phyloP scores from a whole-genome alignment of 2,888 invertebrate species.

The Acrocera orbiculus region DNA sequence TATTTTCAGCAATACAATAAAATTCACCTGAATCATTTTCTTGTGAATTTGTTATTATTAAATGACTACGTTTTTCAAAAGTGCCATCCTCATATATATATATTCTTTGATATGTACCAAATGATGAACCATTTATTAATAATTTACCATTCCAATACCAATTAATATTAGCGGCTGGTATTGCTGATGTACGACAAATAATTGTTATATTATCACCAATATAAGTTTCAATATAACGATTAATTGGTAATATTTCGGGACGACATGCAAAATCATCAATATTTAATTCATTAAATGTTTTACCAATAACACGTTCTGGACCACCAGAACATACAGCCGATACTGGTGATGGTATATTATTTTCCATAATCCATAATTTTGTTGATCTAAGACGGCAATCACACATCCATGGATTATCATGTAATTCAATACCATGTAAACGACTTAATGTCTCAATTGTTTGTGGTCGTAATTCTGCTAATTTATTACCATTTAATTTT shows the following conservation, averaged over 20 bases:
- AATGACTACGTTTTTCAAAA: slow-evolving; percentile 54
- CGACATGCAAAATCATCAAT: slow-evolving; percentile 75
- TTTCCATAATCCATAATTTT: slow-evolving; percentile 62
- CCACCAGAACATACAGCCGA: slow-evolving; percentile 59
- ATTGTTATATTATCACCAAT: slow-evolving; percentile 76
- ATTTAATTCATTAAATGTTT: slow-evolving; percentile 55
- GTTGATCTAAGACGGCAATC: slow-evolving; percentile 68
- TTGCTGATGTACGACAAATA: slow-evolving; percentile 60
- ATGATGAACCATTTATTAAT: slow-evolving; percentile 57
- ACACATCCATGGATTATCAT: slow-evolving; percentile 79
- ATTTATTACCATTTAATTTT: slow-evolving; percentile 64
- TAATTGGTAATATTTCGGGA: slow-evolving; percentile 59
- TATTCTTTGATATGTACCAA: slow-evolving; percentile 60
- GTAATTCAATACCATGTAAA: slow-evolving; percentile 63
- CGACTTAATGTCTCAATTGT: slow-evolving; percentile 57
- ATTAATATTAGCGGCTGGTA: slow-evolving; percentile 61
- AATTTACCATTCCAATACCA: slow-evolving; percentile 78
- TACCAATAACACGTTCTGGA: slow-evolving; percentile 50
- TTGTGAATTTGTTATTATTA: slow-evolving; percentile 66
- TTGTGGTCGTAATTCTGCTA: slow-evolving; percentile 51
- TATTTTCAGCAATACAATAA: slow-evolving; percentile 79
- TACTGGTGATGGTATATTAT: slow-evolving; percentile 58
- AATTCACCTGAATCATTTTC: slow-evolving; percentile 70
- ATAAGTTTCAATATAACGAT: slow-evolving; percentile 57
- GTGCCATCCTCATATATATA: slow-evolving; percentile 60